Evolutionary conservation across 2,113 vertebrate species (phyloP), one percentile per base, ranked within the genome.

Genomic region (Butorides virescens): DNA sequence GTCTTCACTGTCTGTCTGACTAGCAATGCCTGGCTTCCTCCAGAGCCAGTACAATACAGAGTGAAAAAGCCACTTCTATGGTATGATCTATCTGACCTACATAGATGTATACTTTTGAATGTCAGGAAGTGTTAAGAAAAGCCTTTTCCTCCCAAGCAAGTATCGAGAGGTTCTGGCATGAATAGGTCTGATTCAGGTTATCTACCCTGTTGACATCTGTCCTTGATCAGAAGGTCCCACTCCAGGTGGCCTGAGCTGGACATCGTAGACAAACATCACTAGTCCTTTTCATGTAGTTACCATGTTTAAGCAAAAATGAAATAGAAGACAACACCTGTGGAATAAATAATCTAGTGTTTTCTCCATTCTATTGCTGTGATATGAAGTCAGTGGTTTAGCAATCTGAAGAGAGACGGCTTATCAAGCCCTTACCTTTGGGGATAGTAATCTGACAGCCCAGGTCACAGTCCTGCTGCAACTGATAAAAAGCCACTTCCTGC

Each of bases 371-470:
- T 56, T 92, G 79, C 65, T 82, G 44, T 13, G 26, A 66, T 53
- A 22, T 3, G 44, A 66, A 91, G 89, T 70, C 79, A 78, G 74
- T 4, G 55, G 76, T 10, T 75, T 61, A 85, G 55, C 59, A 95
- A 88, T 67, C 86, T 81, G 72, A 49, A 44, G 39, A 59, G 70
- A 90, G 82, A 58, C 18, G 10, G 67, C 81, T 80, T 83, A 73
- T 58, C 21, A 50, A 77, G 53, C 16, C 61, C 97, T 98, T 99
- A 99, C 99, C 99, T 99, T 99, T 99, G 86, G 99, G 99, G 92
- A 99, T 99, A 97, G 99, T 99, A 98, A 99, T 99, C 97, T 99
- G 99, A 98, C 99, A 99, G 91, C 98, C 98, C 93, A 99, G 97
- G 98, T 99, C 98, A 75, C 98, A 99, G 98, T 99, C 99, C 98